These are phyloP conservation scores for Electrona antarctica DNA, from an alignment of 2,113 vertebrate species.

Conservation along the genomic window DNA sequence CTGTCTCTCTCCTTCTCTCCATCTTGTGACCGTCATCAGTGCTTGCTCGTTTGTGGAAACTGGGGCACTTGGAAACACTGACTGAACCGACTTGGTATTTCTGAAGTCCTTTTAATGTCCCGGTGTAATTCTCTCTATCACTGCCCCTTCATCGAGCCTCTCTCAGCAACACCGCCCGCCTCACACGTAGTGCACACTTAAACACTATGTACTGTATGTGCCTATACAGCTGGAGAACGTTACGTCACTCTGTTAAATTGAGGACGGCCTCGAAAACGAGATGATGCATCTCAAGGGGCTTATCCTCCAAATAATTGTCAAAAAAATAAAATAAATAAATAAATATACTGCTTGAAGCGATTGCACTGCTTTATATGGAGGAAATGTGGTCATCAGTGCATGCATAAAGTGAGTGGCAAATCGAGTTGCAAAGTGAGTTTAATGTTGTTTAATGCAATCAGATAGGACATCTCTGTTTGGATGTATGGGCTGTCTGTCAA, in stretches of 20 bases:
- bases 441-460: too few species aligned
- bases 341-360: too few species aligned
- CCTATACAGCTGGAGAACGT: neutral
- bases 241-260: neutral
- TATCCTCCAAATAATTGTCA: too few species aligned
- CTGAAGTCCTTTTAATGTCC: constrained; percentile 61
- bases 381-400: too few species aligned
- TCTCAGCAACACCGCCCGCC: constrained; percentile 28
- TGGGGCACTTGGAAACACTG: constrained; percentile 78
- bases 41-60: constrained; percentile 67
- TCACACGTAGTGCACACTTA: neutral
- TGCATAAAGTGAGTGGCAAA: too few species aligned
- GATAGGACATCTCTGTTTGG: too few species aligned
- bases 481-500: too few species aligned
- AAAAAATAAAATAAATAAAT: too few species aligned
- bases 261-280: too few species aligned
- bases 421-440: too few species aligned
- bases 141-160: constrained; percentile 45
- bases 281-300: too few species aligned
- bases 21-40: constrained; percentile 69
- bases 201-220: neutral
- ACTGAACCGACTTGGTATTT: constrained; percentile 76
- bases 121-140: constrained; percentile 48
- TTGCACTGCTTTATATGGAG: neutral
- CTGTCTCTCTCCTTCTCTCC: constrained; percentile 20